Evolutionary conservation across 2,113 vertebrate genomes (phyloP).

Genomic region (Acrocephalus kingi): DNA sequence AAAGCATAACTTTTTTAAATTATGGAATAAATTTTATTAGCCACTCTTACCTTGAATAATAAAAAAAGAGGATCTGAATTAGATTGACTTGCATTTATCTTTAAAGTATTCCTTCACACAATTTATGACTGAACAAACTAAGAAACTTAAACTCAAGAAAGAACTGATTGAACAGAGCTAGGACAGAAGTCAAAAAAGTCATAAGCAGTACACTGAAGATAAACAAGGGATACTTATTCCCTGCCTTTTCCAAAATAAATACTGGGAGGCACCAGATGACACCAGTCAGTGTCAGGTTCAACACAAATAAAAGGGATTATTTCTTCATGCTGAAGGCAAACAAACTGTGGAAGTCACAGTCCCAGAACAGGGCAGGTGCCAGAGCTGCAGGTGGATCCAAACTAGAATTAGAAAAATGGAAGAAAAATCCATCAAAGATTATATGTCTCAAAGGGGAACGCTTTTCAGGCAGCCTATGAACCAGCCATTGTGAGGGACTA

Average conservation of each 20-base stretch:
- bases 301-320: neutral
- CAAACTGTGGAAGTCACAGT: neutral
- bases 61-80: neutral
- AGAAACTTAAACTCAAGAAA: neutral
- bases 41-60: neutral
- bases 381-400: neutral
- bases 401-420: neutral
- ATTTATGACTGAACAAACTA: neutral
- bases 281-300: neutral
- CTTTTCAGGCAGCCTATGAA: neutral
- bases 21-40: neutral
- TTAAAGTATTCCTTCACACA: neutral
- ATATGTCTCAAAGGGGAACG: rapidly evolving
- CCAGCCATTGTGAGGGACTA: neutral
- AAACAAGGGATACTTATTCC: neutral
- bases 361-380: neutral
- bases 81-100: neutral
- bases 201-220: neutral
- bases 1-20: neutral
- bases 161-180: neutral
- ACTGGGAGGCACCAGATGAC: neutral
- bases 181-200: neutral
- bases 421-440: neutral
- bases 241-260: neutral
- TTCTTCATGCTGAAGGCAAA: neutral